Evolutionary conservation across 2,888 invertebrate species (phyloP).

Genomic region (Isotomurus palustris): DNA sequence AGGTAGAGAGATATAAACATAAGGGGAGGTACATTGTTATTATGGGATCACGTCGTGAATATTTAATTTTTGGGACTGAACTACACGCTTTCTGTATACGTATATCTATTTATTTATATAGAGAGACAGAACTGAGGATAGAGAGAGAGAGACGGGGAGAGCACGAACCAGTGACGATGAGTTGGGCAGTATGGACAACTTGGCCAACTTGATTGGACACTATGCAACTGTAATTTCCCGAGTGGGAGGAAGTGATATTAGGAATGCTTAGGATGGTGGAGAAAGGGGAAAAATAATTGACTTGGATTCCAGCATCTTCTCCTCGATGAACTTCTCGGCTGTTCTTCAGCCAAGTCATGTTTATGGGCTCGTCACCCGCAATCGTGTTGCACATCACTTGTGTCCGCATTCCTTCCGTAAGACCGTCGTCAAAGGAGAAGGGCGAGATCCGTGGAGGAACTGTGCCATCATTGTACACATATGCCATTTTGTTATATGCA

Average conservation of each 20-base stretch:
- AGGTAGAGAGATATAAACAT: no score
- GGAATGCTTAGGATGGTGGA: slow-evolving; percentile 59
- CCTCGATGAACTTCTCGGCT: slow-evolving; percentile 47
- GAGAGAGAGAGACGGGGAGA: no score
- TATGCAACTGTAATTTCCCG: slow-evolving; percentile 60
- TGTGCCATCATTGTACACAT: slow-evolving; percentile 35
- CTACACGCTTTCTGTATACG: no score
- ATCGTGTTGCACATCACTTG: slow-evolving; percentile 48
- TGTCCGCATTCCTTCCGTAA: slow-evolving; percentile 49
- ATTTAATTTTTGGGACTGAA: no score
- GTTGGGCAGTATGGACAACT: slow-evolving; percentile 58
- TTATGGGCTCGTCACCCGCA: slow-evolving; percentile 60
- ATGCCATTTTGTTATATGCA: not conserved
- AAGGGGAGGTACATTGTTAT: no score
- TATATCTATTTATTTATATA: no score
- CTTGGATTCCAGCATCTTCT: slow-evolving; percentile 52
- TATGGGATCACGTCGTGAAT: no score
- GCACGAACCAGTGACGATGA: slow-evolving; percentile 59
- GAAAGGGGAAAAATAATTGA: slow-evolving; percentile 60
- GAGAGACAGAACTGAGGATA: no score
- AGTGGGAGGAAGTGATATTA: slow-evolving; percentile 57
- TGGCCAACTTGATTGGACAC: slow-evolving; percentile 59
- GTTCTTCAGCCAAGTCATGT: slow-evolving; percentile 63
- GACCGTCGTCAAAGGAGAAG: slow-evolving; percentile 51
- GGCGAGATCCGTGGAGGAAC: slow-evolving; percentile 51